Conservation (phyloP, 2,888 invertebrate genomes). For the Onchidella celtica region DNA sequence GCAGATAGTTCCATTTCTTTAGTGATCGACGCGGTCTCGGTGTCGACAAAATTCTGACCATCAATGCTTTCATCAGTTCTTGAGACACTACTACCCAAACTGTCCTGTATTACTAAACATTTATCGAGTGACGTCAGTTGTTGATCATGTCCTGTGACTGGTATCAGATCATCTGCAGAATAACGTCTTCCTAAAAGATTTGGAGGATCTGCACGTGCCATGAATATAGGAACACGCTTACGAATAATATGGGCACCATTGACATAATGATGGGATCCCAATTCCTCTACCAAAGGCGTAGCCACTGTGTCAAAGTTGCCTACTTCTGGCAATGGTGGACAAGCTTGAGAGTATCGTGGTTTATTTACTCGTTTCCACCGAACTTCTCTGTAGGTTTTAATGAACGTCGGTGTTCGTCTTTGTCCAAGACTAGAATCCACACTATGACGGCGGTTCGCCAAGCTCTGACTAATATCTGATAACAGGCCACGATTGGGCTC, state of each 20-base stretch:
- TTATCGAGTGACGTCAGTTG: neutral
- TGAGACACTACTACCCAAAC: neutral
- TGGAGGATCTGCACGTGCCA: neutral
- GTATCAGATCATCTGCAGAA: constrained; percentile 34
- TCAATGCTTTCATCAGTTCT: neutral
- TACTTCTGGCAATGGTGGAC: neutral
- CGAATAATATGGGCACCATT: constrained; percentile 30
- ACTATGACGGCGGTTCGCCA: constrained; percentile 16
- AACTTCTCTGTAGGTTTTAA: constrained; percentile 39
- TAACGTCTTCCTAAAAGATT: constrained; percentile 1
- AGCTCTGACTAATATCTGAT: neutral
- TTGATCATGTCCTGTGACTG: neutral
- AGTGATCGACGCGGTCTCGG: neutral
- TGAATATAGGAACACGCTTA: constrained; percentile 36
- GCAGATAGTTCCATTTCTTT: neutral
- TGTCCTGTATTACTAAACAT: constrained; percentile 25
- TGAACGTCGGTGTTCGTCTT: constrained; percentile 27
- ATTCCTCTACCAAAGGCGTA: neutral
- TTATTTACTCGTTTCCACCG: constrained; percentile 32
- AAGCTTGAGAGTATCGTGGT: neutral
- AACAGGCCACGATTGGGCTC: neutral
- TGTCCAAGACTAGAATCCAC: constrained; percentile 33
- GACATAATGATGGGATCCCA: constrained; percentile 4
- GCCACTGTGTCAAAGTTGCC: neutral
- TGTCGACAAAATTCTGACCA: no score